phyloP scores from a whole-genome alignment of 2,113 vertebrate genomes.

The Chaetura pelagica region DNA sequence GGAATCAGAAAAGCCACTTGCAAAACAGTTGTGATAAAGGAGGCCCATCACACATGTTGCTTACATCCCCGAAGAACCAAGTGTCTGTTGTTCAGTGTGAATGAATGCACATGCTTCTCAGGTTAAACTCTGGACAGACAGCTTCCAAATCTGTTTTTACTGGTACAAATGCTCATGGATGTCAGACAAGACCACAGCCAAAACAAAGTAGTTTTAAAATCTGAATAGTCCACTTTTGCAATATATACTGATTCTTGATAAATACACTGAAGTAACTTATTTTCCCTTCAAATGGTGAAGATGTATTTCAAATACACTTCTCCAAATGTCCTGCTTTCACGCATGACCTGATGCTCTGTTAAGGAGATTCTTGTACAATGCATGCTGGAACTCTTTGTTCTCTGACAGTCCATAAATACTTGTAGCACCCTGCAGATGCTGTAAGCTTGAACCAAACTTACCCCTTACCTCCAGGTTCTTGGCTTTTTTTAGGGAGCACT shows the following conservation, averaged over 20 bases:
- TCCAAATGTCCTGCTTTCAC: neutral
- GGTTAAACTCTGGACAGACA: neutral
- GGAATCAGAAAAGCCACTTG: neutral
- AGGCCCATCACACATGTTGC: neutral
- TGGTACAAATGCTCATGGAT: neutral
- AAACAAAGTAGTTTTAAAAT: neutral
- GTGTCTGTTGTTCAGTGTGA: neutral
- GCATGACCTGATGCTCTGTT: neutral
- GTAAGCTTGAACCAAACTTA: neutral
- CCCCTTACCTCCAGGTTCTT: neutral
- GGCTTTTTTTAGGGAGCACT: neutral
- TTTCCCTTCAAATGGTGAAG: neutral
- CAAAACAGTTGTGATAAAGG: neutral
- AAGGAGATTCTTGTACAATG: neutral
- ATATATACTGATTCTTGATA: neutral
- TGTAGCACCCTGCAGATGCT: neutral
- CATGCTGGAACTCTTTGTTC: neutral
- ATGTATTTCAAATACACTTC: neutral
- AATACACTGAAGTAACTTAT: neutral
- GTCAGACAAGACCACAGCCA: neutral
- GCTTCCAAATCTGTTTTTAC: neutral
- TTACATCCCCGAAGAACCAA: neutral
- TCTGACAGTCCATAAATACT: neutral
- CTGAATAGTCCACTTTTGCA: neutral
- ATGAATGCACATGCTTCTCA: neutral